Evolutionary conservation across 2,888 invertebrate genomes (phyloP), one percentile per base, ranked within the genome.

Genomic region (Conops quadrifasciatus): DNA sequence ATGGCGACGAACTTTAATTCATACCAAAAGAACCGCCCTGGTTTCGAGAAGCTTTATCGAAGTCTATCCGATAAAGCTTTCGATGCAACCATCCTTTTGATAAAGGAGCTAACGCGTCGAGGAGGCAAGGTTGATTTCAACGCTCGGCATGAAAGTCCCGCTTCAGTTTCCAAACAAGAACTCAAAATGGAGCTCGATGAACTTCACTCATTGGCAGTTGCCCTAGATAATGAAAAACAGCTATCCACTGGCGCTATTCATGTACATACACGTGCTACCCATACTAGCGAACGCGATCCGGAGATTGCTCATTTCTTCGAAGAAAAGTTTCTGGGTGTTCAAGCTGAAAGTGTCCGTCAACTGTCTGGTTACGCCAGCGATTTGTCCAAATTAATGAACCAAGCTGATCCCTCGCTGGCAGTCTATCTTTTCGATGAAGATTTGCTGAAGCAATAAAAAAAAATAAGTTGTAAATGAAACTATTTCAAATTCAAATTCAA

Each of bases 1-100:
- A 89, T 94, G 83, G 89, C 93, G 0, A 90, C 93, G 0, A 90
- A 92, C 84, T 94, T 92, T 85, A 91, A 91, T 78, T 93, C 92
- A 79, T 94, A 91, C 83, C 89, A 91, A 81, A 90, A 90, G 36
- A 92, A 93, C 85, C 88, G 94, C 43, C 89, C 88, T 26, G 94
- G 94, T 3, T 94, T 95, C 85, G 89, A 90, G 78, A 91, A 91
- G 80, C 84, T 94, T 13, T 94, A 92, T 87, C 89, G 90, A 77
- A 89, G 90, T 71, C 85, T 93, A 13, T 92, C 94, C 0, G 94
- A 95, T 77, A 87, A 89, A 15, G 87, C 91, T 5, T 95, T 94
- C 91, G 89, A 90, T 19, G 90, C 92, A 79, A 89, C 90, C 45
- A 90, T 94, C 78, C 90, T 91, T 13, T 79, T 94, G n/a, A 92